Evolutionary conservation across 1,140 invertebrate genomes (phyloP).

Genomic region (Euura lappo): DNA sequence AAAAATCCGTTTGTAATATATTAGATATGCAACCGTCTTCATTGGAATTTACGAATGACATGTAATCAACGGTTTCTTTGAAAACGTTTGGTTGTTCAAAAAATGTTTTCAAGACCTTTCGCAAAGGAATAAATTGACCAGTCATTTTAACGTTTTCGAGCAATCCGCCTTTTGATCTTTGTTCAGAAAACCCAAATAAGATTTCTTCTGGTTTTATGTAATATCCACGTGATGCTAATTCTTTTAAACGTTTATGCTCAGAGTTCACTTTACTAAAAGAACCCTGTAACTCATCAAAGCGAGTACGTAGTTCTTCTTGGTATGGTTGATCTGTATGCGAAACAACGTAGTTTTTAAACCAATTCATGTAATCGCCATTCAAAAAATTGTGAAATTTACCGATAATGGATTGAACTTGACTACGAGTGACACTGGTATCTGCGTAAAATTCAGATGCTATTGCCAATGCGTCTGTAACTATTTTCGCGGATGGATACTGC

Average conservation of each 20-base stretch:
- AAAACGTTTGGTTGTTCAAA: slow-evolving; percentile 20
- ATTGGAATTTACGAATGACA: slow-evolving; percentile 9
- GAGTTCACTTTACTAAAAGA: slow-evolving; percentile 13
- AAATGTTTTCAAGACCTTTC: slow-evolving; percentile 19
- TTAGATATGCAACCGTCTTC: slow-evolving; percentile 8
- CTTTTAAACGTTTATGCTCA: slow-evolving; percentile 14
- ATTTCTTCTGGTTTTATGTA: slow-evolving; percentile 15
- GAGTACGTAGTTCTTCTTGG: slow-evolving; percentile 6
- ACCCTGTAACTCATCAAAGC: slow-evolving; percentile 13
- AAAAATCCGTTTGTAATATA: background rate
- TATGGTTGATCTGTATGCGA: slow-evolving; percentile 11
- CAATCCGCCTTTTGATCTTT: slow-evolving; percentile 14
- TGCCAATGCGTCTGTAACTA: background rate
- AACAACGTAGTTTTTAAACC: slow-evolving; percentile 13
- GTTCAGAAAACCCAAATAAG: slow-evolving; percentile 13
- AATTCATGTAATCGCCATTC: background rate
- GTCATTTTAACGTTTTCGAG: slow-evolving; percentile 16
- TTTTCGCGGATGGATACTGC: background rate
- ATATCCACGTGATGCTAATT: slow-evolving; percentile 11
- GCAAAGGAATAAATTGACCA: slow-evolving; percentile 22
- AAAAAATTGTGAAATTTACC: background rate
- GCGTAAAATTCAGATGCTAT: slow-evolving; percentile 10
- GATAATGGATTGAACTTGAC: slow-evolving; percentile 11
- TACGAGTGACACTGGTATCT: slow-evolving; percentile 13
- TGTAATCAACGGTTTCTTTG: slow-evolving; percentile 14